Percentiles rank a stretch among this genome's conserved stretches.
Conservation (phyloP, 2,797 vertebrate genomes). For the Pseudocheirus occidentalis region DNA sequence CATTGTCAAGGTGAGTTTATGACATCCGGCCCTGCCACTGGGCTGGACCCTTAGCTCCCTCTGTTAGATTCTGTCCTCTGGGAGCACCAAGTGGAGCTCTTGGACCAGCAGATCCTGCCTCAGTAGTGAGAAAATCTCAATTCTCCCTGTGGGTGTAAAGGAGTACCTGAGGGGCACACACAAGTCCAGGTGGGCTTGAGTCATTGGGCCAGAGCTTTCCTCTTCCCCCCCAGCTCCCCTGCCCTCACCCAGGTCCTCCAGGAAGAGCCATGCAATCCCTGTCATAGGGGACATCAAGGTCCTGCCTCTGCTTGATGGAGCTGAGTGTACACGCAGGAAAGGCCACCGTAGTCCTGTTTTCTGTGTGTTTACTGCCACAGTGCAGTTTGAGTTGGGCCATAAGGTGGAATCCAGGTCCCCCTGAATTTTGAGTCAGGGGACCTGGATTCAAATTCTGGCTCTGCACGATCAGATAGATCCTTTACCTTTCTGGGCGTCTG, state of each 20-base stretch:
- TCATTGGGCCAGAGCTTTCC: neutral
- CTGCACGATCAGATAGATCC: neutral
- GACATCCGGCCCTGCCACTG: fast-evolving
- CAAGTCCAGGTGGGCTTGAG: neutral
- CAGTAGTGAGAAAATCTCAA: neutral
- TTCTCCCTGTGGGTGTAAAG: neutral
- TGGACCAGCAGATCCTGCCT: neutral
- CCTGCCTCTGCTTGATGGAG: neutral
- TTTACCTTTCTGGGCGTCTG: neutral
- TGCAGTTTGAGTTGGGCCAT: neutral
- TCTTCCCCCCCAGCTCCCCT: too few species aligned
- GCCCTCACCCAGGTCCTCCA: neutral
- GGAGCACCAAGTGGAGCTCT: neutral
- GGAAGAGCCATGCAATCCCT: neutral
- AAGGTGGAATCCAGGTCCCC: neutral
- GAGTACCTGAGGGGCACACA: too few species aligned
- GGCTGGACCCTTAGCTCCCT: neutral
- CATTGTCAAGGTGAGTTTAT: slow-evolving; percentile 92
- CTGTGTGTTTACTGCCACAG: neutral
- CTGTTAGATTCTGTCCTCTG: neutral
- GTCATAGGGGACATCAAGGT: neutral
- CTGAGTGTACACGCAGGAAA: neutral
- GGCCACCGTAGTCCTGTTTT: neutral
- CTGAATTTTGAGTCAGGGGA: neutral
- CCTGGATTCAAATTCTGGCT: neutral